Evolutionary conservation across 2,113 vertebrate species (phyloP).

Genomic region (Brienomyrus brachyistius): DNA sequence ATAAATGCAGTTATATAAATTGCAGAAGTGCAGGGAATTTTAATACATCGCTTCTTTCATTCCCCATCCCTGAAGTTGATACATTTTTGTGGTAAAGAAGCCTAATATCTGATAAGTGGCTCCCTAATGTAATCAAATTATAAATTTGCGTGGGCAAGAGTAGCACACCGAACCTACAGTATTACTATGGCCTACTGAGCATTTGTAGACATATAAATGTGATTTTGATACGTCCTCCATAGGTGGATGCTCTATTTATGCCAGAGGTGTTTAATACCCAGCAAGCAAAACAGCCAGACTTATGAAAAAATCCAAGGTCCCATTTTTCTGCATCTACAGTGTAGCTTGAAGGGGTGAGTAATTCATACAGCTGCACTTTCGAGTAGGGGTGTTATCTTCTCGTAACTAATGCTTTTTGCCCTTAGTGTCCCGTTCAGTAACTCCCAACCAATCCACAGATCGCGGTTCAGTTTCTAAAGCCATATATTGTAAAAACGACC

Average conservation of each 20-base stretch:
- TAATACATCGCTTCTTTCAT: neutral
- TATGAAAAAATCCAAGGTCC: neutral
- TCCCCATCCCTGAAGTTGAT: neutral
- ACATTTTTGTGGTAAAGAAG: neutral
- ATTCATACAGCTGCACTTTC: neutral
- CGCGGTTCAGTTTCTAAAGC: neutral
- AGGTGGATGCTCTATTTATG: neutral
- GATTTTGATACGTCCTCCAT: neutral
- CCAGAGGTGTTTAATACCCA: neutral
- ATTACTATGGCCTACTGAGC: neutral
- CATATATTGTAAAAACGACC: neutral
- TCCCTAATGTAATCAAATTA: conserved; percentile 6
- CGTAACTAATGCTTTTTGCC: neutral
- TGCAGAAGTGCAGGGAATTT: neutral
- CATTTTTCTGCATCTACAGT: neutral
- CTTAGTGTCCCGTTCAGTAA: neutral
- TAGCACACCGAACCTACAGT: neutral
- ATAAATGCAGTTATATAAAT: conserved; percentile 6
- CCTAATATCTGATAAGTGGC: neutral
- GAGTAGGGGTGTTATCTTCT: neutral
- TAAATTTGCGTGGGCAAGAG: neutral
- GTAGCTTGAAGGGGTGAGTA: neutral
- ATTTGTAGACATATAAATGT: neutral
- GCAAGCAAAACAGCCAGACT: neutral
- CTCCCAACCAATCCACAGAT: neutral